A percentile compares a stretch with the other conserved stretches of the same genome.
Evolutionary conservation across 2,888 invertebrate genomes (phyloP).

Genomic region (Ephialtes manifestator): DNA sequence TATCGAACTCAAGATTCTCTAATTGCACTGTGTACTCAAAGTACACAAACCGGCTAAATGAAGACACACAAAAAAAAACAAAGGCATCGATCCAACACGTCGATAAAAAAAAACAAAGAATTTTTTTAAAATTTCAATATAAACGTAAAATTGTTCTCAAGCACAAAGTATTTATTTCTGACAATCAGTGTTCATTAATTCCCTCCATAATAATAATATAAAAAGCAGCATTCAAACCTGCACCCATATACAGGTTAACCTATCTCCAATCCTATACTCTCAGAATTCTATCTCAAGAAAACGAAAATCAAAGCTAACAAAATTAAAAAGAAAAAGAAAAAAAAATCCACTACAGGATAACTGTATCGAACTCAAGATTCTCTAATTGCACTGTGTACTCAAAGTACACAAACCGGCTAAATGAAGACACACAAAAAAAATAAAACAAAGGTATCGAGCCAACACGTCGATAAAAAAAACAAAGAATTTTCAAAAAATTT

Average conservation of each 20-base stretch:
- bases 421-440: neutral
- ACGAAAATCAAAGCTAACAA: constrained; percentile 3
- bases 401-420: constrained; percentile 7
- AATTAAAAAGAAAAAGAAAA: neutral
- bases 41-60: constrained; percentile 16
- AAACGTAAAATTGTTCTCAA: too few relatives aligned
- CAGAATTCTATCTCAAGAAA: neutral
- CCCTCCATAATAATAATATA: too few relatives aligned
- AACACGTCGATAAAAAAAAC: neutral
- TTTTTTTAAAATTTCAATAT: too few relatives aligned
- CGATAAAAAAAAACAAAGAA: too few relatives aligned
- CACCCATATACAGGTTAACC: too few relatives aligned
- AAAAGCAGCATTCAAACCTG: too few relatives aligned
- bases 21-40: constrained; percentile 26
- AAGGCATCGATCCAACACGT: neutral
- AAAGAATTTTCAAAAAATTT: too few relatives aligned
- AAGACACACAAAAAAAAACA: neutral
- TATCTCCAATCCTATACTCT: neutral
- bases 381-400: constrained; percentile 36
- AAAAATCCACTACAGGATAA: neutral
- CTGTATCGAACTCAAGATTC: neutral
- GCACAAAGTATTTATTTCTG: too few relatives aligned
- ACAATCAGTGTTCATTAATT: too few relatives aligned
- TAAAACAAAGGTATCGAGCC: neutral
- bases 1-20: neutral